These are phyloP conservation scores for Melanargia galathea DNA, from an alignment of 2,888 invertebrate species.

Conservation along the genomic window DNA sequence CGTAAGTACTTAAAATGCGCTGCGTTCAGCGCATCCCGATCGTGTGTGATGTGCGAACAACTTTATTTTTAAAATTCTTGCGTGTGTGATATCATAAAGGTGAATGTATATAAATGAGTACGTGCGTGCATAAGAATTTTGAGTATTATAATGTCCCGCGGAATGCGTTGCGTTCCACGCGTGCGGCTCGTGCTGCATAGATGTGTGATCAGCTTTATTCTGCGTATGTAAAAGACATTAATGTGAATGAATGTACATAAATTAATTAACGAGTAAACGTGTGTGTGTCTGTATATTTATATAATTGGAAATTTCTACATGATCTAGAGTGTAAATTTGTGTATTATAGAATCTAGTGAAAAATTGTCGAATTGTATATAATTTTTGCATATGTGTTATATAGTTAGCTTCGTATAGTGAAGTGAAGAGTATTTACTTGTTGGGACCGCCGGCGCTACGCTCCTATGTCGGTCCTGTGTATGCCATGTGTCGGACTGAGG, in stretches of 20 bases:
- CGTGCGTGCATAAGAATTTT: too few species aligned
- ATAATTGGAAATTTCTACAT: conserved; percentile 19
- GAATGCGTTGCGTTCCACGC: neutral
- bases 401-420: conserved; percentile 39
- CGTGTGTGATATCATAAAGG: too few species aligned
- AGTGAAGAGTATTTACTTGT: conserved; percentile 33
- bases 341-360: conserved; percentile 72
- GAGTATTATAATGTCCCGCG: neutral
- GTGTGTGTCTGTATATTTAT: neutral
- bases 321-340: conserved; percentile 45
- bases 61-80: too few species aligned
- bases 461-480: conserved; percentile 20
- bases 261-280: neutral
- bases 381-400: conserved; percentile 59
- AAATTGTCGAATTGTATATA: conserved; percentile 68
- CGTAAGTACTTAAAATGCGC: too few species aligned
- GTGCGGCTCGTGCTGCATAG: neutral
- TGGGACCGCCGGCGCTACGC: conserved; percentile 27
- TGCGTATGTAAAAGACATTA: neutral
- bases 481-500: conserved; percentile 15
- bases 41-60: too few species aligned
- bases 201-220: neutral
- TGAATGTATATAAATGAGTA: too few species aligned
- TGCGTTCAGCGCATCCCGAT: too few species aligned
- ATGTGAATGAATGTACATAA: neutral